Conservation (phyloP, 2,888 invertebrate species). For the Pardosa pseudoannulata region DNA sequence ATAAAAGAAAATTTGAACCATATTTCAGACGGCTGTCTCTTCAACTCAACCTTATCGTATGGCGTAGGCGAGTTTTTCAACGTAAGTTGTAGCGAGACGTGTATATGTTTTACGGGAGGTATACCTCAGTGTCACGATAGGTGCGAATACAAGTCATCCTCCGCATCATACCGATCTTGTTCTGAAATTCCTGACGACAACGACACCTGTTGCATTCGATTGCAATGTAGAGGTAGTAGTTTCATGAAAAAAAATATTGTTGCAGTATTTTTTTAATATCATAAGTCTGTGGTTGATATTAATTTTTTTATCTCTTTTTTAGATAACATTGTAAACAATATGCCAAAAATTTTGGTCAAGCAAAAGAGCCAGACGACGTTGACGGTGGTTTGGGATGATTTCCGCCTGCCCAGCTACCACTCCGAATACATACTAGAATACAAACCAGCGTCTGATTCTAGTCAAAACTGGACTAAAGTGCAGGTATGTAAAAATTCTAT, state of each 20-base stretch:
- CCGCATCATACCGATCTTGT: constrained; percentile 43
- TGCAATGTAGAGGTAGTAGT: constrained; percentile 25
- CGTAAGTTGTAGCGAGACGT: constrained; percentile 87
- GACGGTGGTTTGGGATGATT: constrained; percentile 77
- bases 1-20: not conserved
- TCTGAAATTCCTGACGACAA: constrained; percentile 55
- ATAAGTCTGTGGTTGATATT: too few relatives aligned
- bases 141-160: constrained; percentile 27
- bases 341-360: constrained; percentile 76
- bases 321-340: constrained; percentile 63
- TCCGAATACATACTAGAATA: constrained; percentile 76
- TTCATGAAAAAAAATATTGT: too few relatives aligned
- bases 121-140: constrained; percentile 43
- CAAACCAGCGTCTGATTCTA: constrained; percentile 37
- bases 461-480: constrained; percentile 54
- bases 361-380: constrained; percentile 74
- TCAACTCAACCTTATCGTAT: constrained; percentile 80
- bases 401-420: constrained; percentile 75
- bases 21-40: constrained; percentile 43
- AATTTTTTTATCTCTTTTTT: constrained; percentile 18
- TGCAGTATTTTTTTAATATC: too few relatives aligned
- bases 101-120: constrained; percentile 86
- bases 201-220: constrained; percentile 64
- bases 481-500: constrained; percentile 34
- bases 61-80: constrained; percentile 85